These are phyloP conservation scores for Eilema sororculum DNA, from an alignment of 2,888 invertebrate genomes.

Conservation along the genomic window DNA sequence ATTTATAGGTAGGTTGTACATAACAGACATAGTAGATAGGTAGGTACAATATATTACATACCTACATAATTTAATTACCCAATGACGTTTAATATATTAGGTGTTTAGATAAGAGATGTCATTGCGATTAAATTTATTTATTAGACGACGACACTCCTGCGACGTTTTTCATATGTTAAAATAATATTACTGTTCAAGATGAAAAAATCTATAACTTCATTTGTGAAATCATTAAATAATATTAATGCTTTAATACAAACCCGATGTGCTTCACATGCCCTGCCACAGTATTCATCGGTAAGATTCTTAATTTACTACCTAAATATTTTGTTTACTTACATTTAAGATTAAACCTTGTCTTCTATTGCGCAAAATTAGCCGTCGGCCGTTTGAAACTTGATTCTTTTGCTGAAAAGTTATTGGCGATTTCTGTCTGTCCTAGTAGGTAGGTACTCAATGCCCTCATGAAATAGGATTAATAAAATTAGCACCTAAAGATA, in stretches of 20 bases:
- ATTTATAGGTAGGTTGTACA: background rate
- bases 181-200: background rate
- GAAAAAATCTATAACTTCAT: slow-evolving; percentile 59
- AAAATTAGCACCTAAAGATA: no score
- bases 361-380: background rate
- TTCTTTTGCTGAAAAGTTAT: no score
- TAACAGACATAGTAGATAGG: background rate
- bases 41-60: no score
- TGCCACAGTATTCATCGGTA: slow-evolving; percentile 80
- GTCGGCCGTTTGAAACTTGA: no score
- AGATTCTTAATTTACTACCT: slow-evolving; percentile 44
- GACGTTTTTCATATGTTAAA: background rate
- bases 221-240: slow-evolving; percentile 57
- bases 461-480: no score
- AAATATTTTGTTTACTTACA: background rate
- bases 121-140: background rate
- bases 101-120: background rate
- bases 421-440: no score
- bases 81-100: background rate
- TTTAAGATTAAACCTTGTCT: background rate
- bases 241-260: slow-evolving; percentile 58
- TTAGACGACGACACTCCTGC: background rate
- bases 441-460: no score
- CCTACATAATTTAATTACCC: no score
- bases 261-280: slow-evolving; percentile 67